Conservation (phyloP, 2,113 vertebrate species). For the Hiodon tergisus region DNA sequence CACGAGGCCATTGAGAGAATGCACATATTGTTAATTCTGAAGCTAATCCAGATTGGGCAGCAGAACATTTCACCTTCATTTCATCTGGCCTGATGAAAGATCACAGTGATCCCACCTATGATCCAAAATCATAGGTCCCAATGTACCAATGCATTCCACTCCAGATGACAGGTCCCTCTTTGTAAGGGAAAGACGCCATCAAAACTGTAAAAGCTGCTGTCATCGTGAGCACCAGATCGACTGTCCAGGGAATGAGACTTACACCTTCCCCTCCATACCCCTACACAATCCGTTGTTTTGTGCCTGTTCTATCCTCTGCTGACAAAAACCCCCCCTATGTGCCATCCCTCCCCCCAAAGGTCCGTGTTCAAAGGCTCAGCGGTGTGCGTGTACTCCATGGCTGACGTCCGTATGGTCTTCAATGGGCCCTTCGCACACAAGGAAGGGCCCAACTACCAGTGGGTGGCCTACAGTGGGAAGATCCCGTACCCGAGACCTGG, state of each 20-base stretch:
- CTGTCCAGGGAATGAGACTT: no score
- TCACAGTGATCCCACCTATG: no score
- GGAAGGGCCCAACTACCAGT: slow-evolving; percentile 97
- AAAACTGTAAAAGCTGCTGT: no score
- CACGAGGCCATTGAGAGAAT: neutral
- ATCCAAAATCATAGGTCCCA: no score
- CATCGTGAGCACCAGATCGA: no score
- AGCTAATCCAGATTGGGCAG: neutral
- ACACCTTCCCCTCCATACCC: neutral
- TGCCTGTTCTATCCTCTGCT: neutral
- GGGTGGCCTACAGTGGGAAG: slow-evolving; percentile 95
- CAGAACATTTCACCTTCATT: neutral
- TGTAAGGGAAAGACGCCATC: no score
- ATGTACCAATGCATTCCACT: no score
- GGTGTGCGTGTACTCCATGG: slow-evolving; percentile 96
- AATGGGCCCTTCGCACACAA: slow-evolving; percentile 97
- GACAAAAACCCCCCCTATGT: neutral
- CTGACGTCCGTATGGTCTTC: slow-evolving; percentile 97
- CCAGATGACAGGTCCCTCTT: no score
- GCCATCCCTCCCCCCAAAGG: slow-evolving; percentile 50
- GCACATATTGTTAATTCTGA: neutral
- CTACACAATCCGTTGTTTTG: neutral
- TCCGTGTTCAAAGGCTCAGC: slow-evolving; percentile 95
- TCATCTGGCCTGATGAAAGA: no score
- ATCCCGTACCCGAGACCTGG: slow-evolving; percentile 95